phyloP scores from a whole-genome alignment of 2,888 invertebrate genomes.

The Cynaeus angustus region DNA sequence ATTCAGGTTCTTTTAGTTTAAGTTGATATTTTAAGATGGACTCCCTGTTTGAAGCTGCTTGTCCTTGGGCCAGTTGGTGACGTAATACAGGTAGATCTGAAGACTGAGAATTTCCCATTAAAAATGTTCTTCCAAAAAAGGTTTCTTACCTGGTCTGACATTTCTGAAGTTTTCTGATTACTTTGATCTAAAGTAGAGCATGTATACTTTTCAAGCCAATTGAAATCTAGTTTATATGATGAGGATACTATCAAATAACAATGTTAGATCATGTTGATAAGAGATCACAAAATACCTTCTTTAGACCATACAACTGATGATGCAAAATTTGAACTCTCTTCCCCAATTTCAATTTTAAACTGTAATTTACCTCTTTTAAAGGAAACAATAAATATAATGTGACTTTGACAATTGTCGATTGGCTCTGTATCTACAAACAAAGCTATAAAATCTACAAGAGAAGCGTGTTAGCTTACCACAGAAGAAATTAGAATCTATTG shows the following conservation, averaged over 20 bases:
- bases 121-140: not conserved
- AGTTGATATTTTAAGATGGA: slow-evolving; percentile 85
- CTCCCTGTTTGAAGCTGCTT: slow-evolving; percentile 76
- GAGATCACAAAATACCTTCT: slow-evolving; percentile 73
- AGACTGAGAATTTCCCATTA: slow-evolving; percentile 62
- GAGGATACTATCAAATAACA: slow-evolving; percentile 62
- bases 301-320: slow-evolving; percentile 83
- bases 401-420: slow-evolving; percentile 71
- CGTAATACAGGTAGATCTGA: slow-evolving; percentile 76
- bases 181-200: slow-evolving; percentile 65
- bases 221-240: slow-evolving; percentile 69
- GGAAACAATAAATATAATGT: slow-evolving; percentile 74
- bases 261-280: slow-evolving; percentile 38
- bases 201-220: slow-evolving; percentile 78
- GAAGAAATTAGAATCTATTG: slow-evolving; percentile 86
- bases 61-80: slow-evolving; percentile 75
- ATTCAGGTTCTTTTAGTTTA: slow-evolving; percentile 84
- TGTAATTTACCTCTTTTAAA: slow-evolving; percentile 73
- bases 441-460: not conserved
- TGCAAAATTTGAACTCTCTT: slow-evolving; percentile 81
- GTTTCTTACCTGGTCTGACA: slow-evolving; percentile 61
- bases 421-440: slow-evolving; percentile 72
- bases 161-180: slow-evolving; percentile 63
- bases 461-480: slow-evolving; percentile 73
- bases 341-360: slow-evolving; percentile 75